Evolutionary conservation across 2,797 vertebrate genomes (phyloP), one percentile per base, ranked within the genome.

Genomic region (Onychomys arenicola): DNA sequence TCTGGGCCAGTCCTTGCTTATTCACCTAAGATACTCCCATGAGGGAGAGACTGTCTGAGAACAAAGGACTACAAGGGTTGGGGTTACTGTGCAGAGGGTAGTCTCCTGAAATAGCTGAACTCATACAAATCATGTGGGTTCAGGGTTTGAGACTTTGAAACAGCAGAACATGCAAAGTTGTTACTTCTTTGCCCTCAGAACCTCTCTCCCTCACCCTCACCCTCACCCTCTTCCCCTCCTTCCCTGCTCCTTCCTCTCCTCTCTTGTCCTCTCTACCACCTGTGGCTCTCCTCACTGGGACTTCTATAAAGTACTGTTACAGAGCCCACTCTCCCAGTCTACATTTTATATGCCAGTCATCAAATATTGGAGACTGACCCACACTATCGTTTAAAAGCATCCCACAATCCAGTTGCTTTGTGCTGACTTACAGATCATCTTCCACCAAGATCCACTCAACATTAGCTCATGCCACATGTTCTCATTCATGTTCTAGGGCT

Each of bases 141-240:
- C 57, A 57, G 13, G 17, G 2, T 91, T 94, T 40, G 37, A 93
- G 75, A 69, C 57, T 52, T 82, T 16, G 37, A 85, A 96, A 75
- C 63, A 86, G 43, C 25, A 65, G 40, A 94, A 94, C 94, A 83
- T 80, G 25, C 34, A 17, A 59, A 91, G 27, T 86, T 34, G 52
- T 40, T 85, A 43, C 29, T 55, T 6, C 65, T 57, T 0, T 67
- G 46, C 59, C 78, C 32, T 16, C 27, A 4, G 17, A 46, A n/a
- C 55, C 12, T 19, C 16, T 43, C 82, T 27, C 14, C 3, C 17
- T 23, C 34, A 8, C 7, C 19, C 5, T 23, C 34, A 8, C 7
- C 19, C 5, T 34, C 17, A 5, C 10, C 17, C 27, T 57, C 29
- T 9, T 27, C 55, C 1, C 7, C 52, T 12, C 19, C 34, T 11